Conservation (phyloP, 2,113 vertebrate genomes). For the Dromas ardeola region DNA sequence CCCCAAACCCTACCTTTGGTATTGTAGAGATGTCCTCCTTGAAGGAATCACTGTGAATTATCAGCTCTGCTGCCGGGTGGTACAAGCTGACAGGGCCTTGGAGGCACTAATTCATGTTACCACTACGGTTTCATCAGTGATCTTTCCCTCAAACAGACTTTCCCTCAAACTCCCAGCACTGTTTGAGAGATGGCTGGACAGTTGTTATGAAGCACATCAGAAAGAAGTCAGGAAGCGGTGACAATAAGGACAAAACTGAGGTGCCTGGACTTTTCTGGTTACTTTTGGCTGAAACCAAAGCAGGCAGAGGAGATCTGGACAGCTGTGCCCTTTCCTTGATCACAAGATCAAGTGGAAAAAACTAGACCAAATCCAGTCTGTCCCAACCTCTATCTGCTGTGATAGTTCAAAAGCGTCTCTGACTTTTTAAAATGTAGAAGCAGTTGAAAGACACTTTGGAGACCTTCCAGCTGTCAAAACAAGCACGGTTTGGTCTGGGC, state of each 20-base stretch:
- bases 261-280: not conserved
- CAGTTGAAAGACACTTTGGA: not conserved
- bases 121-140: fast-evolving
- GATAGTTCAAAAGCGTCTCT: not conserved
- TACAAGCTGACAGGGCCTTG: not conserved
- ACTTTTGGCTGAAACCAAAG: not conserved
- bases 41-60: not conserved
- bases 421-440: not conserved
- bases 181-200: not conserved
- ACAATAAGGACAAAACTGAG: not conserved
- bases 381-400: not conserved
- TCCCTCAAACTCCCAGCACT: not conserved
- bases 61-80: not conserved
- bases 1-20: not conserved
- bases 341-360: not conserved
- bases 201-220: not conserved
- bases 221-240: not conserved
- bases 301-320: not conserved
- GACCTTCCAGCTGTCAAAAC: not conserved
- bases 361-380: not conserved
- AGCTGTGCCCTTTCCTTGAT: not conserved
- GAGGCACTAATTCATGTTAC: not conserved
- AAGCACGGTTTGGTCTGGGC: fast-evolving
- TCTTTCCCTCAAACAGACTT: not conserved
- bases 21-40: not conserved